Percentiles rank a stretch among this genome's conserved stretches.
These are phyloP conservation scores for Drosophila parthenogenetica DNA, from an alignment of 2,888 invertebrate genomes.

Conservation along the genomic window DNA sequence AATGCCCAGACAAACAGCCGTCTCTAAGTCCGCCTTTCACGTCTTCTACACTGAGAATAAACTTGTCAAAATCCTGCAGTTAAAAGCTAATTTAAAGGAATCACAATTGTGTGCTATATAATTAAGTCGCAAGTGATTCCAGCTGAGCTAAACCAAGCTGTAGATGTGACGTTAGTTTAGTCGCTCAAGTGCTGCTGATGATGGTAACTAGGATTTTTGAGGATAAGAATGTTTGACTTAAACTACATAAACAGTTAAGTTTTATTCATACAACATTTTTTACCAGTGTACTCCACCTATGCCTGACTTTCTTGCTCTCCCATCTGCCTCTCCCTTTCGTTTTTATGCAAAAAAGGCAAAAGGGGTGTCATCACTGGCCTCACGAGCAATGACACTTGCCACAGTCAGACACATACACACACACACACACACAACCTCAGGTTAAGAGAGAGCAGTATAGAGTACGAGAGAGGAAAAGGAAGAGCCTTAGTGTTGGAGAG, in stretches of 20 bases:
- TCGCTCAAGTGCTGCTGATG: too few species aligned
- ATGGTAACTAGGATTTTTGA: too few species aligned
- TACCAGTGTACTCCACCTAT: neutral
- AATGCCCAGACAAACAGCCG: constrained; percentile 47
- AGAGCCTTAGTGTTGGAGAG: neutral
- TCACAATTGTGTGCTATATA: too few species aligned
- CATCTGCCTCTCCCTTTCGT: neutral
- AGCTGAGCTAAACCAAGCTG: too few species aligned
- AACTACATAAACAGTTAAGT: too few species aligned
- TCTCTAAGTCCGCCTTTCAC: neutral
- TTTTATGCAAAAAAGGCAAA: constrained; percentile 16
- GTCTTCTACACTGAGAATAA: neutral
- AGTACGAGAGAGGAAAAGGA: neutral
- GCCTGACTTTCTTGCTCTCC: neutral
- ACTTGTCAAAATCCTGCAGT: too few species aligned
- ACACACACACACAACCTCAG: constrained; percentile 10
- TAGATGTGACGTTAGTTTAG: too few species aligned
- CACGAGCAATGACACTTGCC: constrained; percentile 57
- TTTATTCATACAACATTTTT: neutral
- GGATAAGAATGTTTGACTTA: too few species aligned
- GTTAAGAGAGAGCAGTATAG: neutral
- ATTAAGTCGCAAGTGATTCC: too few species aligned
- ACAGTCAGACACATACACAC: constrained; percentile 23
- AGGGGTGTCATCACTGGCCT: constrained; percentile 39
- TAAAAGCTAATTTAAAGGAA: too few species aligned